Conservation (phyloP, 2,113 vertebrate genomes). For the Laticauda colubrina region DNA sequence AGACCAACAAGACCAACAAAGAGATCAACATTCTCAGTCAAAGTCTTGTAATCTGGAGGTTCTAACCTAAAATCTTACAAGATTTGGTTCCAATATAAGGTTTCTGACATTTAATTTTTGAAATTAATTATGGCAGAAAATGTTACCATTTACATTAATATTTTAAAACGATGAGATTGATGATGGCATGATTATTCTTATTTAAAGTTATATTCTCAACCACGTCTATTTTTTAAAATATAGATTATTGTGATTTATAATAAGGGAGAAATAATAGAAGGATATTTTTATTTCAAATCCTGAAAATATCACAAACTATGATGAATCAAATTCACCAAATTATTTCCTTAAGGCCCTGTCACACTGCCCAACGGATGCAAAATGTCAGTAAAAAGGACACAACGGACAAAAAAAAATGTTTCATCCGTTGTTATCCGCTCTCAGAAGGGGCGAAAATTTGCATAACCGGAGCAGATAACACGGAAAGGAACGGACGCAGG, state of each 20-base stretch:
- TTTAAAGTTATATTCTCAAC: not conserved
- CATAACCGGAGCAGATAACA: too few species aligned
- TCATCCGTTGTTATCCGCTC: too few species aligned
- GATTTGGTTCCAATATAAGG: not conserved
- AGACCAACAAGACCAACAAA: not conserved
- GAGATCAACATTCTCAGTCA: not conserved
- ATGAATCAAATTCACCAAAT: not conserved
- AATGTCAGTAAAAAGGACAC: too few species aligned
- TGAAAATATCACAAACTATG: not conserved
- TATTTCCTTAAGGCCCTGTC: too few species aligned
- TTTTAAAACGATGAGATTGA: not conserved
- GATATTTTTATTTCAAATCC: not conserved
- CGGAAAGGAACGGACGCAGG: too few species aligned
- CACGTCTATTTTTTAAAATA: not conserved
- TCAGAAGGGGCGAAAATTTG: too few species aligned
- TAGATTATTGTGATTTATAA: not conserved
- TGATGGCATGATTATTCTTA: not conserved
- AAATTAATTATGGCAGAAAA: not conserved
- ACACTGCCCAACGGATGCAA: too few species aligned
- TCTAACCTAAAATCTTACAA: not conserved
- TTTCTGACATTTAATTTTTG: not conserved
- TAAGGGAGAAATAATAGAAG: not conserved
- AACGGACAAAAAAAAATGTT: too few species aligned
- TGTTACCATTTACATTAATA: not conserved
- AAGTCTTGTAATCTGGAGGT: not conserved